A percentile compares a stretch with the other conserved stretches of the same genome.
Evolutionary conservation across 2,888 invertebrate genomes (phyloP).

Genomic region (Papilio gigon): DNA sequence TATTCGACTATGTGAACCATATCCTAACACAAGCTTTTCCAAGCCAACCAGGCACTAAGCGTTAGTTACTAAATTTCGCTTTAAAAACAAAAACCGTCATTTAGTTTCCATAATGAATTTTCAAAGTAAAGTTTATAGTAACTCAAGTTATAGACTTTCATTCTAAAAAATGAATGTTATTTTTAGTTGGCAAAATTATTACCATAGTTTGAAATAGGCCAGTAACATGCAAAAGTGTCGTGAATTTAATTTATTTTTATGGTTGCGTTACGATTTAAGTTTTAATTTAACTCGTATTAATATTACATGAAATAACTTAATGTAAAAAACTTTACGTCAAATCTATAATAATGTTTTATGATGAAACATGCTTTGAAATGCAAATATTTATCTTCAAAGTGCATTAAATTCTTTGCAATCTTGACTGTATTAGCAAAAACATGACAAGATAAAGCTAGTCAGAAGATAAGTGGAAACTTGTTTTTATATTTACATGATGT

Average conservation of each 20-base stretch:
- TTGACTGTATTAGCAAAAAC: not conserved
- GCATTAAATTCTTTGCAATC: not conserved
- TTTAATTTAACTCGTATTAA: not conserved
- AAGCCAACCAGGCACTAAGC: too few species aligned
- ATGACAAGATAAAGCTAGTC: not conserved
- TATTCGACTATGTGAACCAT: too few species aligned
- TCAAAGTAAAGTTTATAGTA: not conserved
- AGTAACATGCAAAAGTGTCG: slow-evolving; percentile 20
- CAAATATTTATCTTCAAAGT: slow-evolving; percentile 8
- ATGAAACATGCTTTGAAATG: not conserved
- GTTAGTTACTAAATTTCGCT: too few species aligned
- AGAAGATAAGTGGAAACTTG: not conserved
- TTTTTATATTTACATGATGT: too few species aligned
- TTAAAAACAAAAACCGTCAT: too few species aligned
- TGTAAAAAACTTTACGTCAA: not conserved
- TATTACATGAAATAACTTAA: not conserved
- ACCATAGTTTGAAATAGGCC: slow-evolving; percentile 14
- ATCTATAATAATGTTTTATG: not conserved
- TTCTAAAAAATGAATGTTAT: not conserved
- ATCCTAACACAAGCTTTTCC: too few species aligned
- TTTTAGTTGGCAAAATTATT: not conserved
- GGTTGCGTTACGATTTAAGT: not conserved
- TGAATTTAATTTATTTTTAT: slow-evolving; percentile 10
- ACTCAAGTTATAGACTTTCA: not conserved
- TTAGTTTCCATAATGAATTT: too few species aligned